phyloP scores from a whole-genome alignment of 2,888 invertebrate species.

The Chirona hameri region DNA sequence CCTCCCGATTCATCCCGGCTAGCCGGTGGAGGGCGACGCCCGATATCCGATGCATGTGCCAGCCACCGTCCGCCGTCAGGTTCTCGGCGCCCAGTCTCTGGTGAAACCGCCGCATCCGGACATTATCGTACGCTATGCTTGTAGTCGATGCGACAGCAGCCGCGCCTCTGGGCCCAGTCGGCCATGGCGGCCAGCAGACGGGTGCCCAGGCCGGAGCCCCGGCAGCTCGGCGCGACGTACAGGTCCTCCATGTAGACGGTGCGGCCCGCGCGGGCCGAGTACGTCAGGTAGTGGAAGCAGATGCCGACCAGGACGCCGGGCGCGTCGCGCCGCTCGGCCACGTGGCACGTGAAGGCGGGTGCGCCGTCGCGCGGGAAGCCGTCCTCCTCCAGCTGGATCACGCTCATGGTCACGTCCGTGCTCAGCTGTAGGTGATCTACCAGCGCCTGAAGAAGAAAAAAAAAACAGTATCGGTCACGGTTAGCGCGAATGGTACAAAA shows the following conservation, averaged over 20 bases:
- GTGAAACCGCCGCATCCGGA: slow-evolving; percentile 69
- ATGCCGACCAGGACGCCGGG: slow-evolving; percentile 59
- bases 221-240: slow-evolving; percentile 58
- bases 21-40: slow-evolving; percentile 44
- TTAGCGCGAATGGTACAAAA: too few species aligned
- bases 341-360: slow-evolving; percentile 65
- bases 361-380: slow-evolving; percentile 58
- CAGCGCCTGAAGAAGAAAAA: slow-evolving; percentile 37
- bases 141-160: slow-evolving; percentile 67
- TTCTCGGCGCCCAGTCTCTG: slow-evolving; percentile 60
- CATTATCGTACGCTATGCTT: slow-evolving; percentile 80
- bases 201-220: slow-evolving; percentile 63
- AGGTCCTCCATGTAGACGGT: slow-evolving; percentile 69
- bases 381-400: slow-evolving; percentile 58
- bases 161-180: slow-evolving; percentile 43
- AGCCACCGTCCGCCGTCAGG: slow-evolving; percentile 62
- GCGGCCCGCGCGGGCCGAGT: slow-evolving; percentile 82
- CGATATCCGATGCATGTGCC: slow-evolving; percentile 62
- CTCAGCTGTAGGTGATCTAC: slow-evolving; percentile 39
- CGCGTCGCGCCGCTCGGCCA: slow-evolving; percentile 56
- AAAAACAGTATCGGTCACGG: too few species aligned
- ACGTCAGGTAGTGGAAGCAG: slow-evolving; percentile 72
- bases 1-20: neutral
- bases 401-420: neutral
- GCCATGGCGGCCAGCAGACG: slow-evolving; percentile 63